Percentiles rank a stretch among this genome's conserved stretches.
phyloP scores from a whole-genome alignment of 2,113 vertebrate genomes.

The Antigone vipio region DNA sequence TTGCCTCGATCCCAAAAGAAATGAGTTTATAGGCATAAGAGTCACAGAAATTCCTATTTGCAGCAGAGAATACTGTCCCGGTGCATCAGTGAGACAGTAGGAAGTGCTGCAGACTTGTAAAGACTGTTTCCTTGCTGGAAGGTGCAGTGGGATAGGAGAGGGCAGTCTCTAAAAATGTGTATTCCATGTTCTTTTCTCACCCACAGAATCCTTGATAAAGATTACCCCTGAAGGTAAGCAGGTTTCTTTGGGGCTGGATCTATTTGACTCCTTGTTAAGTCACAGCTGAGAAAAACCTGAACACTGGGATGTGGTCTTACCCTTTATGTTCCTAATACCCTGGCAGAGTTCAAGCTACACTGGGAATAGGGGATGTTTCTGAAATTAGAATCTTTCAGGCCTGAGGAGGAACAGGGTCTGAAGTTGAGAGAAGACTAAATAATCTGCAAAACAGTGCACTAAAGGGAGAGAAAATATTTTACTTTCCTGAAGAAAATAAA shows the following conservation, averaged over 20 bases:
- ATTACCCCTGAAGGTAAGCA: not conserved
- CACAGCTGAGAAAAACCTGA: not conserved
- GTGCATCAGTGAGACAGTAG: not conserved
- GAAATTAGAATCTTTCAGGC: not conserved
- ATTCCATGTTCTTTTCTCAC: not conserved
- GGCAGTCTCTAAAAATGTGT: not conserved
- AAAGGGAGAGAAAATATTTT: not conserved
- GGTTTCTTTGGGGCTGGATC: not conserved
- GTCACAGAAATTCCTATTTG: not conserved
- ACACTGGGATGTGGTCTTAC: not conserved
- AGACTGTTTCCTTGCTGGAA: not conserved
- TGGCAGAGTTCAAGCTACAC: not conserved
- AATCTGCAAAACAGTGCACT: not conserved
- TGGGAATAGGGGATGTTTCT: not conserved
- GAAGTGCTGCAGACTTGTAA: not conserved
- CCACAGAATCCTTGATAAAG: not conserved
- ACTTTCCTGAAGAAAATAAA: slow-evolving; percentile 21
- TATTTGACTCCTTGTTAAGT: not conserved
- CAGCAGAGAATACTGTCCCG: not conserved
- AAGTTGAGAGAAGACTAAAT: not conserved
- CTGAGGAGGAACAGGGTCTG: not conserved
- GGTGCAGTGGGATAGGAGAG: not conserved
- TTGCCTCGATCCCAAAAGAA: not conserved
- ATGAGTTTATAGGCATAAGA: not conserved
- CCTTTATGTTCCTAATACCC: not conserved